A percentile compares a stretch with the other conserved stretches of the same genome.
Evolutionary conservation across 2,113 vertebrate species (phyloP).

Genomic region (Phrynocephalus versicolor): DNA sequence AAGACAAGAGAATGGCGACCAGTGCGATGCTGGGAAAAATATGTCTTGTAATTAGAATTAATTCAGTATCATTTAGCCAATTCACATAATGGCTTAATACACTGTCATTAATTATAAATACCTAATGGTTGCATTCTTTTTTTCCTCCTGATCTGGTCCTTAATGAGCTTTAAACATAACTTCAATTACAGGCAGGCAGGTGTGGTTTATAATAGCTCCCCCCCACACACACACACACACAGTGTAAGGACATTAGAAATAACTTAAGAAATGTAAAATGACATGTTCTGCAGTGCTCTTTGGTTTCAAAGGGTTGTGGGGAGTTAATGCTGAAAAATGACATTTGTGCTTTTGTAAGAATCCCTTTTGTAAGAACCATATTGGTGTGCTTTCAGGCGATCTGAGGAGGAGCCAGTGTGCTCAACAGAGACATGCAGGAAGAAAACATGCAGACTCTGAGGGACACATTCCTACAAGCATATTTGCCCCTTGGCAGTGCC

Average conservation of each 20-base stretch:
- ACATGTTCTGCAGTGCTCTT: neutral
- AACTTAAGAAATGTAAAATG: neutral
- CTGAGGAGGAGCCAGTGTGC: neutral
- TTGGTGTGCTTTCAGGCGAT: neutral
- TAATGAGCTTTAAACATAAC: constrained; percentile 24
- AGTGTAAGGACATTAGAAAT: neutral
- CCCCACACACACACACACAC: neutral
- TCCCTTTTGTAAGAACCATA: neutral
- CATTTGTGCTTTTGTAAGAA: neutral
- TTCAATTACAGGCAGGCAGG: constrained; percentile 27
- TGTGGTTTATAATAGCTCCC: constrained; percentile 7
- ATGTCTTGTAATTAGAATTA: constrained; percentile 27
- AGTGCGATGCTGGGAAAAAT: constrained; percentile 25
- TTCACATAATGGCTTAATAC: constrained; percentile 23
- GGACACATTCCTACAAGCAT: too few relatives aligned
- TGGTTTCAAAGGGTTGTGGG: neutral
- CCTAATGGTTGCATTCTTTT: neutral
- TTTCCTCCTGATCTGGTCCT: constrained; percentile 39
- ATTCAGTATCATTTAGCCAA: constrained; percentile 15
- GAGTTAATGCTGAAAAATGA: neutral
- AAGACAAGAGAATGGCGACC: neutral
- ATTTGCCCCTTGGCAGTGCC: too few relatives aligned
- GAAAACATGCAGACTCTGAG: too few relatives aligned
- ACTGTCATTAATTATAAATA: constrained; percentile 38
- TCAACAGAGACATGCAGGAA: too few relatives aligned